Evolutionary conservation across 1,140 invertebrate species (phyloP), one percentile per base, ranked within the genome.

Genomic region (Drosophila pectinifera): DNA sequence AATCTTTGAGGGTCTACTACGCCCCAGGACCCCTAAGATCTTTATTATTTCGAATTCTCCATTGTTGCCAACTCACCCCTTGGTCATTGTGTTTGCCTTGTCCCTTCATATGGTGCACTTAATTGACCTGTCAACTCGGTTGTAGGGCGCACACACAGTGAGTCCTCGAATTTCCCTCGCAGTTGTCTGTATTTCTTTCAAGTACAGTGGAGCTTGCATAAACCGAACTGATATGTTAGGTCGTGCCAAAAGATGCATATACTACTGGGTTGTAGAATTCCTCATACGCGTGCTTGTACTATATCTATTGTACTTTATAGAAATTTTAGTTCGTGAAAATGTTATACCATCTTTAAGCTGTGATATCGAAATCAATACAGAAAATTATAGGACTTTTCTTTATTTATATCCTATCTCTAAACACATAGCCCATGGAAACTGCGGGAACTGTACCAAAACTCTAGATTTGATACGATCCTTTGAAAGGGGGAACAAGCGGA

Each of bases 391-490:
- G n/a, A 24, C 14, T 14, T 11, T 2, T 7, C 11, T 13, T 49
- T 13, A 16, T 4, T 18, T 0, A 18, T 31, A 18, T 20, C 4
- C 6, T 11, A 18, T 4, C 7, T 61, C 31, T n/a, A 26, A 55
- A 38, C 6, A 26, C n/a, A 13, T 14, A 18, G n/a, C 16, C 18
- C 22, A n/a, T 45, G 6, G 16, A 57, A 64, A 72, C 72, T 80
- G 72, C 70, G 65, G n/a, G 18, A 69, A 81, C 78, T 81, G 78
- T 81, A 81, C 78, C 39, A n/a, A 24, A 26, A 13, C 14, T 26
- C 0, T 6, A 34, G n/a, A 53, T 49, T 48, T 13, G 13, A 22
- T 57, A 10, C 8, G 28, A 59, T 59, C 28, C 11, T 24, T 38
- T 8, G 0, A 46, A 28, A 31, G 28, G 26, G 11, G 4, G 1